Base-by-base conservation (phyloP, 2,797 vertebrate species). In the Coluber constrictor region DNA sequence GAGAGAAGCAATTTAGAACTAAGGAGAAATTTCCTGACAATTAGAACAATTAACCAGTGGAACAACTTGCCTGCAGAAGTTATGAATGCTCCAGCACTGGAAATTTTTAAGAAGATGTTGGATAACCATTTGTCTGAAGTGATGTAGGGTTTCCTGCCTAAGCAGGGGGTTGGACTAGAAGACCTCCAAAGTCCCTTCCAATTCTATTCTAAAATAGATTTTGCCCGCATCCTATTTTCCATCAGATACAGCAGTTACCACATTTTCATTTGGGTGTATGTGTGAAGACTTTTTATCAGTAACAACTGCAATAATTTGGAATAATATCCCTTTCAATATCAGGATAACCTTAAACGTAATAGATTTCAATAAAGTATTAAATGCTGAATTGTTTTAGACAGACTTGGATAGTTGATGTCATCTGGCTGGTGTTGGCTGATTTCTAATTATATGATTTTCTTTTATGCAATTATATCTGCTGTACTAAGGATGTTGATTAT, bases 171-270 rank as follows among this genome's bases (percentile, higher is more conserved):
- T 51, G 47, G 47, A 51, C 47, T 51, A 51, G 47, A 51, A 51
- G 47, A 51, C 47, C 47, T 51, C 47, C 6, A 51, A 51, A 6
- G 47, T 51, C 47, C 47, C 6, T 51, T 51, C 47, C 47, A 51
- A 51, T 51, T 51, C 47, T 7, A 51, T 8, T 51, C 7, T 51
- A 8, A 88, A 89, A 93, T 90, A 51, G 60, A 43, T 96, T 96
- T 88, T 95, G 57, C 93, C 92, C 83, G 89, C n/a, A 83, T 86
- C 86, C 94, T 89, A 83, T 93, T 54, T 90, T 96, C 93, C 87
- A 94, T 94, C 57, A 92, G 66, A 57, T 95, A 93, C 89, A 94
- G 88, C 87, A 88, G 32, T 43, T 43, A 18, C 32, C 3, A 3
- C 18, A n/a, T 55, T n/a, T 88, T 18, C 37, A 70, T 74, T 16